Percentiles rank a stretch among this genome's conserved stretches.
Conservation (phyloP, 2,888 invertebrate genomes). For the Pteria penguin region DNA sequence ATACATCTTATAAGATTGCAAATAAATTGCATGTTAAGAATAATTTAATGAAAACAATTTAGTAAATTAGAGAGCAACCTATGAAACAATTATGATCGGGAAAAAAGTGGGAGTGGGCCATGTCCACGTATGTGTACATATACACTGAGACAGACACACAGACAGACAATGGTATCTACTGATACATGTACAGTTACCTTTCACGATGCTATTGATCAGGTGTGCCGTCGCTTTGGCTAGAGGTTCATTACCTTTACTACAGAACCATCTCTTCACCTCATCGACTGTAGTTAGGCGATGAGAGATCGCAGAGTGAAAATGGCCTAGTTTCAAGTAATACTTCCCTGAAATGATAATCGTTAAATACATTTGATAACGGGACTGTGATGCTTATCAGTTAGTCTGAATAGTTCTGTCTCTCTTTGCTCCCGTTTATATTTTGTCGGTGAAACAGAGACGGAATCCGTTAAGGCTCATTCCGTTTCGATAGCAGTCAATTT, state of each 20-base stretch:
- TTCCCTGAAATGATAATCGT: slow-evolving; percentile 39
- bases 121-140: too few species aligned
- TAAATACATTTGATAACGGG: not conserved
- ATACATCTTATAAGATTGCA: too few species aligned
- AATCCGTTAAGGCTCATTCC: too few species aligned
- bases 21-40: too few species aligned
- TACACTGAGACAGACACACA: too few species aligned
- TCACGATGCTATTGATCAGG: slow-evolving; percentile 23
- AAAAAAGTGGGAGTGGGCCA: not conserved
- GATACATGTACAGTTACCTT: slow-evolving; percentile 36
- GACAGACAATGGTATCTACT: not conserved
- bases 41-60: too few species aligned
- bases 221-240: slow-evolving; percentile 24
- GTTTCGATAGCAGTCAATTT: too few species aligned
- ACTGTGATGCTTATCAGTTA: not conserved
- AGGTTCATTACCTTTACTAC: slow-evolving; percentile 32
- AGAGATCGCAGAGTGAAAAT: slow-evolving; percentile 31
- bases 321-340: slow-evolving; percentile 57
- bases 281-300: slow-evolving; percentile 15
- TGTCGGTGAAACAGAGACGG: too few species aligned
- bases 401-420: too few species aligned
- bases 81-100: too few species aligned
- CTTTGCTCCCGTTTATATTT: too few species aligned
- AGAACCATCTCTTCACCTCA: slow-evolving; percentile 55
- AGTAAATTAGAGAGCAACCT: too few species aligned